phyloP scores from a whole-genome alignment of 1,140 invertebrate species.

The Drosophila miranda region DNA sequence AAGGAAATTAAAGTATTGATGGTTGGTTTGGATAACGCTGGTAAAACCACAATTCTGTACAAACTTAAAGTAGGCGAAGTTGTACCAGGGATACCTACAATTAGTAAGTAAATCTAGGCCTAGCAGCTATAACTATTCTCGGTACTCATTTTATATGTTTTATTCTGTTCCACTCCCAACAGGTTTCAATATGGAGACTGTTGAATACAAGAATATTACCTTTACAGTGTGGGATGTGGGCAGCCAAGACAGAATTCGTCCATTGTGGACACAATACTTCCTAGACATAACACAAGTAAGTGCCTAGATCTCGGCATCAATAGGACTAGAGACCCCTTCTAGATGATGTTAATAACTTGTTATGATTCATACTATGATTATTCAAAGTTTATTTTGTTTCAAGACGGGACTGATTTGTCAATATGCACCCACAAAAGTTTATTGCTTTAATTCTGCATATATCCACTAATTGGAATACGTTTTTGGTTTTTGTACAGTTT shows the following conservation, averaged over 20 bases:
- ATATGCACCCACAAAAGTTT: constrained; percentile 1
- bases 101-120: constrained; percentile 88
- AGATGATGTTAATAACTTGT: constrained; percentile 77
- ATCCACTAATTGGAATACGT: too few species aligned
- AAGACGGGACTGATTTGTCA: constrained; percentile 73
- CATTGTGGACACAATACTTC: constrained; percentile 94
- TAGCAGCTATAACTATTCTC: too few species aligned
- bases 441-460: too few species aligned
- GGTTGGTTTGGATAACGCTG: constrained; percentile 98
- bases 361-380: constrained; percentile 67
- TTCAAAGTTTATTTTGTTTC: constrained; percentile 76
- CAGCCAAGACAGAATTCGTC: constrained; percentile 88
- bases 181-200: constrained; percentile 97
- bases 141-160: neutral
- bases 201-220: constrained; percentile 97
- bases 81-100: constrained; percentile 99
- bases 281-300: constrained; percentile 87
- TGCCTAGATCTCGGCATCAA: constrained; percentile 2
- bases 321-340: neutral
- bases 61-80: constrained; percentile 99
- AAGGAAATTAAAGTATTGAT: constrained; percentile 99
- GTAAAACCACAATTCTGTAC: constrained; percentile 99
- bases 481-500: constrained; percentile 84
- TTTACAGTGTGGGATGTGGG: constrained; percentile 97
- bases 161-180: constrained; percentile 51